Base-by-base conservation (phyloP, 2,888 invertebrate species). In the Mythimna vitellina region DNA sequence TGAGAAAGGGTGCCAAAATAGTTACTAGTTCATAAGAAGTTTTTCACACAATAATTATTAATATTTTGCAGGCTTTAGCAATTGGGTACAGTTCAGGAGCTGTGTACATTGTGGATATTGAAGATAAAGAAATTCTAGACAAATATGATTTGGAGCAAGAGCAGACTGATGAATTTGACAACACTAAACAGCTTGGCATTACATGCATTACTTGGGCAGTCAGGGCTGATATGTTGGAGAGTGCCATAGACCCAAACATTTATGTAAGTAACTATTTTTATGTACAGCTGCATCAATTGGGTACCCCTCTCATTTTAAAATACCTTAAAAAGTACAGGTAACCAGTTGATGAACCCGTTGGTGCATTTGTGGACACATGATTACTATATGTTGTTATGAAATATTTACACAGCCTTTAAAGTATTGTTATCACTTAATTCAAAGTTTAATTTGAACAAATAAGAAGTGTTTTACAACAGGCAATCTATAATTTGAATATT, bases 51-150 rank as follows among this genome's bases (percentile, higher is more conserved):
- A 29, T n/a, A 35, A 4, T 51, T 54, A 53, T 10, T 35, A 64
- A 70, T 66, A 17, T 72, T 25, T 92, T 97, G 54, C 95, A 97
- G 96, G 97, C 97, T 82, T 92, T 98, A 79, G 98, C 98, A 60
- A 92, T 97, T 88, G 98, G 97, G 7, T 98, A 98, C 84, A 97
- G 97, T 90, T 97, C 96, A 91, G 98, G 98, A 17, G 96, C 96
- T 87, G 96, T 98, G 1, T 96, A 97, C 46, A 96, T 99, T 61
- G 97, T 98, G 57, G 98, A 98, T 91, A 98, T 99, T 65, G 99
- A 99, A 94, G 98, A 98, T 86, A 98, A 98, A 88, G 98, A 98
- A 86, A 96, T 97, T 71, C 96, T 99, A 17, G 97, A 98, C 82
- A 97, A 96, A 49, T 96, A 97, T 87, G 94, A 96, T 76, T 90